These are phyloP conservation scores for Crossocerus cetratus DNA, from an alignment of 2,888 invertebrate species.

Conservation along the genomic window DNA sequence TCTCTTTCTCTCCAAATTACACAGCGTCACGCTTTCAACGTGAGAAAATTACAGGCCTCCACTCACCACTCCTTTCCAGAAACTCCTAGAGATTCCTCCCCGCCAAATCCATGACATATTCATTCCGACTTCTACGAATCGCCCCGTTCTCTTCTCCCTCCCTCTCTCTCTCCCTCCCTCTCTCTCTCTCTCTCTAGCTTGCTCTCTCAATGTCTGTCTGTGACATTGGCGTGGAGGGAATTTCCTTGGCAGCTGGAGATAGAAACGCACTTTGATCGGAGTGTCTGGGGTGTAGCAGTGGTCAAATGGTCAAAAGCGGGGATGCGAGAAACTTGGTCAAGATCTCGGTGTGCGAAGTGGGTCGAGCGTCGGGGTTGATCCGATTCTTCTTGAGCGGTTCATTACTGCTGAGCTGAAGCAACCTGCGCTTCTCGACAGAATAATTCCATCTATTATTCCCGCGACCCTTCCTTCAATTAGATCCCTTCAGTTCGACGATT, in stretches of 20 bases:
- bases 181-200: no score
- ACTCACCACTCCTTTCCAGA: slow-evolving; percentile 19
- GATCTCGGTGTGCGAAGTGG: slow-evolving; percentile 29
- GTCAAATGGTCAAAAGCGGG: slow-evolving; percentile 16
- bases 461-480: no score
- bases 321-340: slow-evolving; percentile 47
- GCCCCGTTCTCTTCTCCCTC: background rate
- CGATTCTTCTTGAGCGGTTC: slow-evolving; percentile 13
- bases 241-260: slow-evolving; percentile 2
- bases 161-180: no score
- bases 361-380: slow-evolving; percentile 29
- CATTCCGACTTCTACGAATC: slow-evolving; percentile 11
- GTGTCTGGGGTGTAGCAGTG: slow-evolving; percentile 13
- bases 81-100: slow-evolving; percentile 14
- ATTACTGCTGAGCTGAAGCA: background rate
- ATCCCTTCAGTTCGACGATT: no score
- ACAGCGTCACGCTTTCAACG: slow-evolving; percentile 57
- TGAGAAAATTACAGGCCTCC: slow-evolving; percentile 62
- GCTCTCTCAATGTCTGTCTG: no score
- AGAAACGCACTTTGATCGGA: background rate
- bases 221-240: background rate
- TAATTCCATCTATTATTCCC: no score
- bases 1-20: slow-evolving; percentile 30
- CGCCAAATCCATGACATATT: slow-evolving; percentile 17
- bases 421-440: no score